Base-by-base conservation (phyloP, 2,888 invertebrate genomes). In the Aphodius granarius region DNA sequence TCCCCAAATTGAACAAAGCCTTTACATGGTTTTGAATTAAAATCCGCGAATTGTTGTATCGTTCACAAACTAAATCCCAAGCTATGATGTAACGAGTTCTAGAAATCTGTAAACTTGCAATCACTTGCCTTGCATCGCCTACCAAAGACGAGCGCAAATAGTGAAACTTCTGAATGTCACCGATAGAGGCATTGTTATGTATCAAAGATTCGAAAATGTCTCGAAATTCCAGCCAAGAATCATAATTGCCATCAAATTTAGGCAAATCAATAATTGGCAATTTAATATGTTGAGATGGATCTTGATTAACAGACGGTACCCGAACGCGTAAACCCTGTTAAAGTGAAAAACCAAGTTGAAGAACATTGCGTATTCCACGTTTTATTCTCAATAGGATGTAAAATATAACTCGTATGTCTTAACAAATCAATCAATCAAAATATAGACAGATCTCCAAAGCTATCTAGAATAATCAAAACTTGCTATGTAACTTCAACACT, bases 1-100 rank as follows among this genome's bases (percentile, higher is more conserved):
- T 3, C 63, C 73, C 72, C 13, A 76, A 16, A 17, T 70, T 19
- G 77, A 81, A 81, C 62, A 79, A 17, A 2, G 63, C 66, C 63
- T 78, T 74, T n/a, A 79, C 63, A 71, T 78, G 78, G 66, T 76
- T 76, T 1, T 75, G 78, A 15, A 79, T 72, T 19, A 80, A 66
- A 13, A 80, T 22, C 15, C 74, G 70, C n/a, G 19, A 75, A 21
- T 80, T 80, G 66, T 78, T 66, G 62, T 66, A 80, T 15, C 79
- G 64, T 22, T 77, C 74, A n/a, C 75, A 63, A 19, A 80, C 71
- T 66, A 78, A 66, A 13, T 79, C 75, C 80, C 80, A 80, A 5
- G 80, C 80, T 13, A 77, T 43, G 1, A 9, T 2, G 65, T 79
- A 80, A 72, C 80, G 79, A 9, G 65, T 62, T 6, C 71, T 23